Evolutionary conservation across 2,797 vertebrate genomes (phyloP).

Genomic region (Xiphophorus birchmanni): DNA sequence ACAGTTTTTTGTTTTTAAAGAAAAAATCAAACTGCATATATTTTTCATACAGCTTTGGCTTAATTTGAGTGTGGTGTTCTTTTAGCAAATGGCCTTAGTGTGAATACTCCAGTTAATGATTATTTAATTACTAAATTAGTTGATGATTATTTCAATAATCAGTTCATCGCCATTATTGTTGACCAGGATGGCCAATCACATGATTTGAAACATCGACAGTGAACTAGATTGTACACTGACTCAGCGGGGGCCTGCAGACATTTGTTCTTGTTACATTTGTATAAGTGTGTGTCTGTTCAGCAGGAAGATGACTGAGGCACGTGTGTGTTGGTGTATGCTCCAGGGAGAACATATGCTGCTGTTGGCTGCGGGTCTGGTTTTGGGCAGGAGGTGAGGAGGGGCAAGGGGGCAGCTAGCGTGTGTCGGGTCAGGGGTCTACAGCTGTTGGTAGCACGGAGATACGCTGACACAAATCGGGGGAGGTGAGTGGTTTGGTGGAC

Average conservation of each 20-base stretch:
- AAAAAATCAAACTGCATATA: too few species aligned
- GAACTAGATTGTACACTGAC: background rate
- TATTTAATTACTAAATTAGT: too few species aligned
- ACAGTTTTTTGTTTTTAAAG: too few species aligned
- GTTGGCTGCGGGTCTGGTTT: conserved; percentile 41
- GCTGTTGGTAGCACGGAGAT: conserved; percentile 76
- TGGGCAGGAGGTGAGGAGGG: conserved; percentile 2
- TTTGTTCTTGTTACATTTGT: conserved; percentile 15
- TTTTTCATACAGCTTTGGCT: too few species aligned
- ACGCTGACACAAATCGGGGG: conserved; percentile 71
- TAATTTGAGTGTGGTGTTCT: too few species aligned
- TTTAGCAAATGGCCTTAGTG: too few species aligned
- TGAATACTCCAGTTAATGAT: too few species aligned
- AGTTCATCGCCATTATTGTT: background rate
- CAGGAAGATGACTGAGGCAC: conserved; percentile 47
- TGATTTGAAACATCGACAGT: background rate
- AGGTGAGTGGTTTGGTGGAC: conserved; percentile 40
- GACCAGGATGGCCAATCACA: background rate
- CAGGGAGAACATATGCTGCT: conserved; percentile 78
- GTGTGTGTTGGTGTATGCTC: conserved; percentile 69
- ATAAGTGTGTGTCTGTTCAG: conserved; percentile 36
- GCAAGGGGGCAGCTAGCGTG: conserved; percentile 69
- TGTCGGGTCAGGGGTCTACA: conserved; percentile 81
- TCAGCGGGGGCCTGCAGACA: background rate
- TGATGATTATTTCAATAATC: too few species aligned